Base-by-base conservation (phyloP, 2,888 invertebrate species). In the Agriotes lineatus region DNA sequence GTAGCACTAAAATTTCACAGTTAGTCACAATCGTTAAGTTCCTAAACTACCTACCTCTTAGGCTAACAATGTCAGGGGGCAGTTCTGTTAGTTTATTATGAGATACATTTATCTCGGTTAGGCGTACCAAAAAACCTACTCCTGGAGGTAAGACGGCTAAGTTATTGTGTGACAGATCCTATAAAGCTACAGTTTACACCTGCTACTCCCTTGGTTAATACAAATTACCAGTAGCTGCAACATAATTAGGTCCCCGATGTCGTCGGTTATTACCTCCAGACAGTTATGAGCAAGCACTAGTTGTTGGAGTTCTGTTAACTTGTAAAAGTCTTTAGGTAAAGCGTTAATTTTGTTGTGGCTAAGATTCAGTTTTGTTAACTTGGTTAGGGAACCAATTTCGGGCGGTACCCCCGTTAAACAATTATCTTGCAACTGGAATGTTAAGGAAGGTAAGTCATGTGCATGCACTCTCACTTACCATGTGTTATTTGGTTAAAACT, bases 141-240 rank as follows among this genome's bases (percentile, higher is more conserved):
- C 94, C 94, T 72, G 90, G 87, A 20, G 96, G 95, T 80, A 97
- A 82, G 69, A 83, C 85, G 73, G 86, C 86, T 84, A 96, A 84
- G 78, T 90, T 87, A 85, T 95, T 96, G 85, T 91, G 86, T 33
- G 94, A 93, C 76, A 94, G 83, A 85, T 95, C 93, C 95, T 95
- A 83, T 65, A 86, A 81, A 70, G 72, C 71, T 57, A 70, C 56
- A 7, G 14, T 56, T 56, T 35, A 30, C 10, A 12, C n/a, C 19
- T 6, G 39, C 39, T 56, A 35, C 20, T 5, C 20, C 57, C 9
- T 12, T 16, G 10, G 22, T 44, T 25, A 45, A 35, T 35, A 67
- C 33, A 64, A 65, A 50, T 69, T 69, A 93, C 94, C 89, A 94
- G 82, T 74, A 87, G 86, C 80, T 91, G 90, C 67, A 97, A 85